Base-by-base conservation (phyloP, 2,888 invertebrate species). In the Aspidiotus rigidus region DNA sequence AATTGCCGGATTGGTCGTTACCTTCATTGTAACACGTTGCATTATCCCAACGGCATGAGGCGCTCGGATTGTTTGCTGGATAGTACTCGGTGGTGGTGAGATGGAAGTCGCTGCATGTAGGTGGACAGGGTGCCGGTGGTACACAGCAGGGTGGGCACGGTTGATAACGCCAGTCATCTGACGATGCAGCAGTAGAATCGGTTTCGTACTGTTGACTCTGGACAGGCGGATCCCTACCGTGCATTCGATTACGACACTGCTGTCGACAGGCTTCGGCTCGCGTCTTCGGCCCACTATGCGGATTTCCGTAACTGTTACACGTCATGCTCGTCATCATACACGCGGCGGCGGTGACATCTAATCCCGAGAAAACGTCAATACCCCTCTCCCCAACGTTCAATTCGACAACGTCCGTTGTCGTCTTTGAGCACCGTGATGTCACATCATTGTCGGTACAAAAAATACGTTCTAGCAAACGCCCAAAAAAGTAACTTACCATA, bases 51-150 rank as follows among this genome's bases (percentile, higher is more conserved):
- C 57, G 60, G n/a, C 62, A 67, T 2, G 67, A 60, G 7, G 42
- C 39, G 15, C 15, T 8, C 7, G 39, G 39, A 17, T 40, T n/a
- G 57, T 64, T 63, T 56, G 55, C 64, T 56, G 69, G 70, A 61
- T 70, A 70, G 69, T 63, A 67, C 57, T 61, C 64, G 63, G 64
- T 63, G 61, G 62, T 70, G 56, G 69, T 70, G 62, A 67, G 56
- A 16, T 53, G 17, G 40, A 42, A 70, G 13, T 42, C 49, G 44
- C 59, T 62, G 64, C 61, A 40, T 17, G 28, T 61, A 7, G 39
- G 44, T 42, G 57, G 56, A 16, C 54, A 17, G 40, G 62, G 57
- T 6, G 49, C 40, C 11, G 42, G 57, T 39, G 69, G 62, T 42
- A 59, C 55, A 17, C 57, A 69, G n/a, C 44, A 28, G 9, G n/a